A percentile compares a stretch with the other conserved stretches of the same genome.
Conservation (phyloP, 2,888 invertebrate genomes). For the Thecophora atra region DNA sequence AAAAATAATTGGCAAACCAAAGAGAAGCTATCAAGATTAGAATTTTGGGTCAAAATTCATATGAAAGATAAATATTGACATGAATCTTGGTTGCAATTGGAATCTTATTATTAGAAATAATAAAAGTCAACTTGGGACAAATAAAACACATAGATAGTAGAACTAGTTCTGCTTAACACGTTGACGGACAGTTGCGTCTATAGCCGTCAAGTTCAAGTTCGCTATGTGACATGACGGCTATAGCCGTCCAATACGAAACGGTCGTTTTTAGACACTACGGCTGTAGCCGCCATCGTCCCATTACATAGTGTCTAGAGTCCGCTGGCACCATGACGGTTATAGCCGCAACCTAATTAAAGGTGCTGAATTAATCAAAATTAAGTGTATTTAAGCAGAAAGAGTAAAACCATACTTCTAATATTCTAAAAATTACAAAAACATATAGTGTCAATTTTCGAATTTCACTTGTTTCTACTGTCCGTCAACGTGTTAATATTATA, state of each 20-base stretch:
- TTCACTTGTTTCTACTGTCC: conserved; percentile 33
- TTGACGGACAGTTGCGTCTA: conserved; percentile 25
- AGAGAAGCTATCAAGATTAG: too few species aligned
- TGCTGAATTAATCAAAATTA: conserved; percentile 39
- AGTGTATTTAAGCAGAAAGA: conserved; percentile 37
- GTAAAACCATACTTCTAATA: conserved; percentile 34
- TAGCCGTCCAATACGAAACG: conserved; percentile 32
- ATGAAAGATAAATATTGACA: too few species aligned
- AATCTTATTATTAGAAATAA: too few species aligned
- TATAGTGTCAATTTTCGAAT: conserved; percentile 35
- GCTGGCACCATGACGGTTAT: conserved; percentile 36
- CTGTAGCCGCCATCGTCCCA: conserved; percentile 37
- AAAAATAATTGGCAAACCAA: too few species aligned
- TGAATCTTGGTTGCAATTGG: too few species aligned
- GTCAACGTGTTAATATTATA: conserved; percentile 34
- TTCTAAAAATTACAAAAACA: conserved; percentile 35
- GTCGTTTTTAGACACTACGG: conserved; percentile 32
- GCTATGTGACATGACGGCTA: conserved; percentile 32
- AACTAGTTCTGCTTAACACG: too few species aligned
- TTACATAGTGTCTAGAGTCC: conserved; percentile 36
- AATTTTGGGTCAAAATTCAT: too few species aligned
- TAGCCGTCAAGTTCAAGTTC: conserved; percentile 24
- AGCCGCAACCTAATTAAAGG: conserved; percentile 39
- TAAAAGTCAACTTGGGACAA: too few species aligned
- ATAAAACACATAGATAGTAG: too few species aligned